These are phyloP conservation scores for Byasa hedistus DNA, from an alignment of 2,888 invertebrate genomes.

Conservation along the genomic window DNA sequence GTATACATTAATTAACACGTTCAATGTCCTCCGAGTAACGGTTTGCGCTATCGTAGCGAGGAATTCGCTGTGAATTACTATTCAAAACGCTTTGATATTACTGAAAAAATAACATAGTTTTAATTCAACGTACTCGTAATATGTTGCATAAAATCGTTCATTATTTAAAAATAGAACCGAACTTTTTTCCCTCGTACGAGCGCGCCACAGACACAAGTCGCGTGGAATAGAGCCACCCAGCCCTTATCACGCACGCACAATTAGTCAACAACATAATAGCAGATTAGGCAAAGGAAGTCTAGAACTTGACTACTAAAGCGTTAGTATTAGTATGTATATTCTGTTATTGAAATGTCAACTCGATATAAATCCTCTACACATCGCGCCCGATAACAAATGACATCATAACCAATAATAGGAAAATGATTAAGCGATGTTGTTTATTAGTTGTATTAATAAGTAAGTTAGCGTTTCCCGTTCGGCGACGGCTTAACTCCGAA, in stretches of 20 bases:
- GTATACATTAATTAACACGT: constrained; percentile 32
- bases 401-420: constrained; percentile 26
- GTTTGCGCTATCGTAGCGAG: constrained; percentile 14
- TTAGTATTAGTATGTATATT: too few relatives aligned
- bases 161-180: constrained; percentile 43
- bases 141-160: constrained; percentile 56
- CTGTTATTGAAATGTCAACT: too few relatives aligned
- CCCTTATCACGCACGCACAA: constrained; percentile 23
- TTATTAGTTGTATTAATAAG: background rate
- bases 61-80: constrained; percentile 15
- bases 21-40: constrained; percentile 13
- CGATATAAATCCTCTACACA: background rate
- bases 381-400: constrained; percentile 10
- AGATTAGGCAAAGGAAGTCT: too few relatives aligned
- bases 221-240: background rate
- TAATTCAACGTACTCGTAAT: constrained; percentile 30
- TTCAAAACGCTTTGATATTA: background rate
- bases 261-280: constrained; percentile 4
- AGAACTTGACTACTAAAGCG: too few relatives aligned
- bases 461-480: too few relatives aligned
- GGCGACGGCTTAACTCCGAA: too few relatives aligned
- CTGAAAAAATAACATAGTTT: background rate
- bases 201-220: constrained; percentile 24
- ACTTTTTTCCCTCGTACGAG: constrained; percentile 48
- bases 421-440: constrained; percentile 16